phyloP scores from a whole-genome alignment of 2,113 vertebrate species.

The Nyctibius bracteatus region DNA sequence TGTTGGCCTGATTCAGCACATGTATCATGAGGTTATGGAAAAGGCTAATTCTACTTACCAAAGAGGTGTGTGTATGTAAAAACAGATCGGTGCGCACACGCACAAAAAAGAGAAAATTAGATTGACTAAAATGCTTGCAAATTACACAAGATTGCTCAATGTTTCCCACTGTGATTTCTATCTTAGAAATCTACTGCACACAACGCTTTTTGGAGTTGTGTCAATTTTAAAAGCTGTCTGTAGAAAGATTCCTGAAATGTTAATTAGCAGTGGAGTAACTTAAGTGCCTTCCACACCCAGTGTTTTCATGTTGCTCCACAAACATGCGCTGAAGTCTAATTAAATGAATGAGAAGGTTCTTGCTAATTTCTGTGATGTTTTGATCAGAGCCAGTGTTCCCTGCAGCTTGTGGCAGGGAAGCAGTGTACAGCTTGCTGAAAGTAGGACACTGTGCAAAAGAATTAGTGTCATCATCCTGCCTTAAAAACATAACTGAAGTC shows the following conservation, averaged over 20 bases:
- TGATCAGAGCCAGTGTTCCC: fast-evolving
- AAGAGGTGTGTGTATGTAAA: neutral
- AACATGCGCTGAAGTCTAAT: neutral
- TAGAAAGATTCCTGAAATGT: neutral
- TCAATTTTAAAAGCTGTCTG: neutral
- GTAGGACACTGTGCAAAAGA: neutral
- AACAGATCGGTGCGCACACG: fast-evolving
- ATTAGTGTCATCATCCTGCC: neutral
- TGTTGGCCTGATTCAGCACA: conserved; percentile 48
- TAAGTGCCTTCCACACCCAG: neutral
- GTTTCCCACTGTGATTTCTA: neutral
- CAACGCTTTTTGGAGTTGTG: neutral
- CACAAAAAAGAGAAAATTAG: neutral
- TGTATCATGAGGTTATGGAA: neutral
- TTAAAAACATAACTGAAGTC: neutral
- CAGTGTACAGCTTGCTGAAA: neutral
- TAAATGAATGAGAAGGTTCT: neutral
- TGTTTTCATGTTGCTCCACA: neutral
- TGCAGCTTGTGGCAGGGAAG: neutral
- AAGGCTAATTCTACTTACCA: neutral
- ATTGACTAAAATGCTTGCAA: neutral
- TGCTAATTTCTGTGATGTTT: neutral
- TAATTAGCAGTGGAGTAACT: neutral
- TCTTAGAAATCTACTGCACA: neutral
- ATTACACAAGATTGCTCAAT: neutral